Evolutionary conservation across 53 echinoderm and acorn worm species (phyloP), one percentile per base, ranked within the genome.

Genomic region (Luidia sarsii): DNA sequence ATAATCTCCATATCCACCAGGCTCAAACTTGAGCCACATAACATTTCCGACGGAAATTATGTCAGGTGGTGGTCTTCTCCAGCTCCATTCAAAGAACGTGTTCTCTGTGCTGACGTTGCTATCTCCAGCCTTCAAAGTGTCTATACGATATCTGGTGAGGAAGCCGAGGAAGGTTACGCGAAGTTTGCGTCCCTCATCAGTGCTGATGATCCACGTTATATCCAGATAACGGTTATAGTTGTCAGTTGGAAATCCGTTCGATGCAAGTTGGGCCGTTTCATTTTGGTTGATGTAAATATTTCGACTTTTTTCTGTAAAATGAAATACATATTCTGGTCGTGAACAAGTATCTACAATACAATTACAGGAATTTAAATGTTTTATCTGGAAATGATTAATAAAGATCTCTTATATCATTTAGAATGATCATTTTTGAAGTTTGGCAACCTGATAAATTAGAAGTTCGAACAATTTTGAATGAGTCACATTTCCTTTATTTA

Each of bases 41-140:
- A 1, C 3, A 37, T 67, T 67, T 29, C 46, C 30, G 15, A 0
- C 38, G 2, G 67, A 67, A 1, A 45, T 8, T 20, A 67, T 2
- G 28, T 41, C 46, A 4, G 67, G 46, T 14, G 43, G 43, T 24
- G 48, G 19, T 15, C 28, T 18, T 19, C 0, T 46, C 15, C 67
- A 41, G 30, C 48, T 67, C 67, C 67, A 67, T 46, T 67, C 48
- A 48, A 67, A 29, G 46, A 67, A 67, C 2, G n/a, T 32, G 33
- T 69, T 33, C 0, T 18, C 5, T 19, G 19, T 33, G 9, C 27
- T 31, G 3, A 29, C 18, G 31, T 48, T 7, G 31, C 69, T 33
- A 48, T 69, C 69, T 45, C 69, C 69, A 30, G 69, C 69, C 50
- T 2, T 14, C 6, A 69, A 4, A 33, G 0, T 13, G 29, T 48